Percentiles rank a stretch among this genome's conserved stretches.
Conservation (phyloP, 2,888 invertebrate species). For the Oscheius sp. region DNA sequence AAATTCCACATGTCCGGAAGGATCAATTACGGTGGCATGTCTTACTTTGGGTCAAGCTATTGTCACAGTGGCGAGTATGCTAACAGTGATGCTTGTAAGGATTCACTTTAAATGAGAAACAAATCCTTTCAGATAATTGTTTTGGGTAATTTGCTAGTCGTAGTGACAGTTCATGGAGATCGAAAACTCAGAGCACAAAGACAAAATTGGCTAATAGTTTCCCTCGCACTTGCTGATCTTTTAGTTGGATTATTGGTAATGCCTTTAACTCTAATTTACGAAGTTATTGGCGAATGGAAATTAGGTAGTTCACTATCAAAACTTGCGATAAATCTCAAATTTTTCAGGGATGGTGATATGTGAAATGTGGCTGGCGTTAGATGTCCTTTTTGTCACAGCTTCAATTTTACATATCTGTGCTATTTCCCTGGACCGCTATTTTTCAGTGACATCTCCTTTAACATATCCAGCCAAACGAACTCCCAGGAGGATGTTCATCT, state of each 20-base stretch:
- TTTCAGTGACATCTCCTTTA: constrained; percentile 67
- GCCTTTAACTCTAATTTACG: constrained; percentile 73
- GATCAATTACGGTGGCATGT: constrained; percentile 48
- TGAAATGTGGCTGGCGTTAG: constrained; percentile 73
- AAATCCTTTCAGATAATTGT: constrained; percentile 66
- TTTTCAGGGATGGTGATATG: constrained; percentile 71
- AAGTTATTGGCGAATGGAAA: constrained; percentile 73
- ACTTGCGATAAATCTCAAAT: background rate
- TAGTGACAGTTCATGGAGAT: constrained; percentile 68
- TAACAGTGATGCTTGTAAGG: constrained; percentile 67
- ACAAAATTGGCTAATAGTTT: constrained; percentile 74
- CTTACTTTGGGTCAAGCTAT: constrained; percentile 56
- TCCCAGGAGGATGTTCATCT: constrained; percentile 62
- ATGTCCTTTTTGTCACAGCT: constrained; percentile 74
- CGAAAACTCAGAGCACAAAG: constrained; percentile 69
- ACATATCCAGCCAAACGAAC: constrained; percentile 67
- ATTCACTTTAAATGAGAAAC: background rate
- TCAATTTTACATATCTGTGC: constrained; percentile 72
- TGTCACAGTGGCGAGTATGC: constrained; percentile 65
- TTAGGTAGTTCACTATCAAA: constrained; percentile 66
- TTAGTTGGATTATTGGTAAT: constrained; percentile 72
- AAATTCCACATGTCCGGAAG: constrained; percentile 38
- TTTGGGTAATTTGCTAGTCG: constrained; percentile 67
- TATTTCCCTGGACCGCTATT: constrained; percentile 69
- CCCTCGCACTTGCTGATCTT: constrained; percentile 70